These are phyloP conservation scores for Cataglyphis rosenhaueri DNA, from an alignment of 2,888 invertebrate species.

Conservation along the genomic window DNA sequence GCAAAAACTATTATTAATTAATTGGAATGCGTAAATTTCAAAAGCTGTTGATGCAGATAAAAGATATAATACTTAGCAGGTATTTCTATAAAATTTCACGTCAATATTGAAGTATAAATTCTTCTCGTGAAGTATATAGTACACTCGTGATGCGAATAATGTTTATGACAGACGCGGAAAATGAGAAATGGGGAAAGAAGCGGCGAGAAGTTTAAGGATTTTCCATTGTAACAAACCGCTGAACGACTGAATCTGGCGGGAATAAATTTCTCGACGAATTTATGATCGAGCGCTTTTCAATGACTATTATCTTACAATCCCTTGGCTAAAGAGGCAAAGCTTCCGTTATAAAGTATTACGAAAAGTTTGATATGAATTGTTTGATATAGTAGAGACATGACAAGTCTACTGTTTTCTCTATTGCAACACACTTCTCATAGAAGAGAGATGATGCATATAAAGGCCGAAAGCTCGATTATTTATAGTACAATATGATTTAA, in stretches of 20 bases:
- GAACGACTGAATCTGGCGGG: slow-evolving; percentile 59
- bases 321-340: neutral
- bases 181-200: slow-evolving; percentile 67
- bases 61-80: neutral
- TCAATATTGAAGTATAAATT: neutral
- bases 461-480: neutral
- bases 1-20: neutral
- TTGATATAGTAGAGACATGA: neutral
- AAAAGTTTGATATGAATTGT: neutral
- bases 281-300: slow-evolving; percentile 64
- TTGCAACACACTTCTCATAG: neutral
- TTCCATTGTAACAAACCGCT: slow-evolving; percentile 41
- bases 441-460: neutral
- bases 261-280: slow-evolving; percentile 67
- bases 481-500: neutral
- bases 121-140: neutral
- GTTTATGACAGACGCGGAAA: slow-evolving; percentile 48
- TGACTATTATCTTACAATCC: slow-evolving; percentile 40
- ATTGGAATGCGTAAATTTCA: neutral
- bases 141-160: slow-evolving; percentile 24
- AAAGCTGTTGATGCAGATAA: neutral
- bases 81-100: neutral
- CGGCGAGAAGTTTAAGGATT: slow-evolving; percentile 65
- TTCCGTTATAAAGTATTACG: slow-evolving; percentile 12
- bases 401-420: neutral